phyloP scores from a whole-genome alignment of 2,797 vertebrate species.

The Anniella stebbinsi region DNA sequence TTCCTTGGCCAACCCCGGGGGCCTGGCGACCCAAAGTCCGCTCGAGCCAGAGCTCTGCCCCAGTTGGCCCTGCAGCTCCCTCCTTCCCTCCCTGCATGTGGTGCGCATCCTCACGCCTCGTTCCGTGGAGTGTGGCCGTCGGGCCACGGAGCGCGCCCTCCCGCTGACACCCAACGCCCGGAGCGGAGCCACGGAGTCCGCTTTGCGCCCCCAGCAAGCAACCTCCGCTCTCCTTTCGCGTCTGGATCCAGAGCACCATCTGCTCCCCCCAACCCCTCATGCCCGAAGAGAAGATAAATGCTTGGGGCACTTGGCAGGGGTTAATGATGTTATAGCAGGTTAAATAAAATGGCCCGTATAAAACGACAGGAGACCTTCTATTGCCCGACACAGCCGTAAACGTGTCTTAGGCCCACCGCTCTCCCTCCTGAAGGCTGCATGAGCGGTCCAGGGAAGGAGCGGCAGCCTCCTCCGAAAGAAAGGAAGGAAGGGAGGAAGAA shows the following conservation, averaged over 20 bases:
- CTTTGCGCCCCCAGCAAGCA: no score
- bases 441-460: constrained; percentile 84
- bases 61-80: no score
- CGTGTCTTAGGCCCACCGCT: constrained; percentile 95
- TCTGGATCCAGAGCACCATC: constrained; percentile 69
- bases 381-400: constrained; percentile 91
- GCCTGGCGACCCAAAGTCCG: no score
- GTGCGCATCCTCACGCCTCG: not conserved
- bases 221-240: not conserved
- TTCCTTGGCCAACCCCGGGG: no score
- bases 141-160: not conserved
- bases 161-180: not conserved
- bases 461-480: constrained; percentile 76
- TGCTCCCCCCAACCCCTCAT: constrained; percentile 79
- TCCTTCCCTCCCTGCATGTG: not conserved
- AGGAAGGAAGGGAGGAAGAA: constrained; percentile 60
- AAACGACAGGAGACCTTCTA: constrained; percentile 91
- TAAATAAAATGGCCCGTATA: constrained; percentile 87
- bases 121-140: not conserved
- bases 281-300: constrained; percentile 79
- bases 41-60: no score
- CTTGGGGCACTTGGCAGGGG: constrained; percentile 81
- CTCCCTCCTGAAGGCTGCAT: constrained; percentile 85
- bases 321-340: constrained; percentile 92
- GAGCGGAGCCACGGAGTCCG: not conserved